Percentiles rank a stretch among this genome's conserved stretches.
Conservation (phyloP, 2,797 vertebrate genomes). For the Acanthurus tractus region DNA sequence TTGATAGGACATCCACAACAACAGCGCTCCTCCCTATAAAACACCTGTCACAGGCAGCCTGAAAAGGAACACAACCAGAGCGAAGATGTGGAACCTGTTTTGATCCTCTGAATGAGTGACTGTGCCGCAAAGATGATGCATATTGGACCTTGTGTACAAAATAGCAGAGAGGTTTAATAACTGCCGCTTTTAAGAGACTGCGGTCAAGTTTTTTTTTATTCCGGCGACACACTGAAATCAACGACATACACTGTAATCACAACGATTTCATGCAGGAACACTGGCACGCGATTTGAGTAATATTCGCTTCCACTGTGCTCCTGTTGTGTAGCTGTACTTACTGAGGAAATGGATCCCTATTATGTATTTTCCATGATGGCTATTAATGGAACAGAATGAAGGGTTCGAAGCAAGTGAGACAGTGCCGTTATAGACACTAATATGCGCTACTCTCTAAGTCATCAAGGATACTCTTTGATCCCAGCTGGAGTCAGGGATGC, state of each 20-base stretch:
- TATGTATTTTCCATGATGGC: constrained; percentile 57
- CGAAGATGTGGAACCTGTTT: constrained; percentile 49
- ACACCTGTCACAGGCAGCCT: constrained; percentile 78
- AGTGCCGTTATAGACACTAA: constrained; percentile 58
- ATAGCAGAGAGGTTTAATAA: not conserved
- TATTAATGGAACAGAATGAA: constrained; percentile 73
- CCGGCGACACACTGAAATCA: not conserved
- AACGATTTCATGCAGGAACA: constrained; percentile 14
- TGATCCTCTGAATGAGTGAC: constrained; percentile 49
- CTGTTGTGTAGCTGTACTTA: constrained; percentile 38
- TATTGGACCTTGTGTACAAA: constrained; percentile 30
- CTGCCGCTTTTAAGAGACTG: too few relatives aligned
- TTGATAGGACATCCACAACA: constrained; percentile 85
- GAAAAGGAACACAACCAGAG: constrained; percentile 64
- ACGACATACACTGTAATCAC: not conserved
- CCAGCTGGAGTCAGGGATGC: constrained; percentile 81
- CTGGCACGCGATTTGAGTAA: not conserved
- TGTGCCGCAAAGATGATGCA: constrained; percentile 34
- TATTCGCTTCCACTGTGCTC: constrained; percentile 10
- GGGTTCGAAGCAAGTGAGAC: constrained; percentile 55
- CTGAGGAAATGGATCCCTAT: constrained; percentile 57
- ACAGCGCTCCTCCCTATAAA: constrained; percentile 80
- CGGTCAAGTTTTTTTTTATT: not conserved
- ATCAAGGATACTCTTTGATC: constrained; percentile 83
- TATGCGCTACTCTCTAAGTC: constrained; percentile 71